Conservation (phyloP, 2,888 invertebrate genomes). For the Choristoneura rosaceana region DNA sequence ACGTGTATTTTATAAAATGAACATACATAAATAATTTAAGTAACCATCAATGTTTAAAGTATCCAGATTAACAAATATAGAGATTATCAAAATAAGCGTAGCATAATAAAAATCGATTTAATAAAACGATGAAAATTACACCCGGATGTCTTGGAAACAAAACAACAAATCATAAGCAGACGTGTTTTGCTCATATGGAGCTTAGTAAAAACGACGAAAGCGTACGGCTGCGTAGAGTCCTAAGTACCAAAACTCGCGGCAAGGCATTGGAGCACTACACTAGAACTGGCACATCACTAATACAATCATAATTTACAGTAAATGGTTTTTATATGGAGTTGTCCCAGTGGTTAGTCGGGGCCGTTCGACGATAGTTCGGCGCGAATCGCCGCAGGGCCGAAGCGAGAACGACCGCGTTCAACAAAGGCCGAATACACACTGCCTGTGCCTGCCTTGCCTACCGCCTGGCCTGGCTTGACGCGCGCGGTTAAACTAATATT, state of each 20-base stretch:
- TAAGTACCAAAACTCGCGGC: constrained; percentile 63
- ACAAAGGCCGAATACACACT: constrained; percentile 69
- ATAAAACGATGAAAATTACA: constrained; percentile 59
- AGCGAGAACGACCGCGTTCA: constrained; percentile 68
- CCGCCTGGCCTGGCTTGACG: too few relatives aligned
- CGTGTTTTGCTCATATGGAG: constrained; percentile 75
- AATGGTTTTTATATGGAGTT: constrained; percentile 61
- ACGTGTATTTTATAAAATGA: background rate
- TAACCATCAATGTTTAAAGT: constrained; percentile 57
- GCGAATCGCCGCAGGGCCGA: constrained; percentile 53
- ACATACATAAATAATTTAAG: background rate
- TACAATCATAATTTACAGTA: constrained; percentile 57
- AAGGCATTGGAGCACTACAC: constrained; percentile 59
- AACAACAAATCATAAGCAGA: constrained; percentile 80
- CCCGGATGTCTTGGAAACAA: constrained; percentile 80
- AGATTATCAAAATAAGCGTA: background rate
- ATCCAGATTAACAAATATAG: constrained; percentile 34
- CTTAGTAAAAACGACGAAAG: constrained; percentile 63
- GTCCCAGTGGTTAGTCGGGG: constrained; percentile 42
- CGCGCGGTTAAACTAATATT: constrained; percentile 38
- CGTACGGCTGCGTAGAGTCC: constrained; percentile 56
- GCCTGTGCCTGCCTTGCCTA: constrained; percentile 27
- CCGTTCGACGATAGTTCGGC: constrained; percentile 59
- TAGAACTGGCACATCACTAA: constrained; percentile 60
- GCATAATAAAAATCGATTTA: constrained; percentile 47